Evolutionary conservation across 2,797 vertebrate species (phyloP), one percentile per base, ranked within the genome.

Genomic region (Pangasius mekongensis): DNA sequence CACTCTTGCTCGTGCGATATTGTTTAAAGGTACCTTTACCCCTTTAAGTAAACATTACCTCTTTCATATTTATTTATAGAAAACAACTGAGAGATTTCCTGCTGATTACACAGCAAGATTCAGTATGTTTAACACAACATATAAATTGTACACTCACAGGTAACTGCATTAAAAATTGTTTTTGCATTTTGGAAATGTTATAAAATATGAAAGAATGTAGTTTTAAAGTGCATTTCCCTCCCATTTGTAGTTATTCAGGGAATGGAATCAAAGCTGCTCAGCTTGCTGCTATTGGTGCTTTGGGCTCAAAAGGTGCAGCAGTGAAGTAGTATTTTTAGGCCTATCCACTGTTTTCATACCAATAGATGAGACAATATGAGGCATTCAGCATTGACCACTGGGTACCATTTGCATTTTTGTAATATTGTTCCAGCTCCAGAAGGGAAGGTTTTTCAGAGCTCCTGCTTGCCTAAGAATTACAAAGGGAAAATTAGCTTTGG

Each of bases 191-290:
- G 8, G 18, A 81, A 67, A 69, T 87, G 30, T 67, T 27, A 9
- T 69, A 27, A 47, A 83, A 86, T 24, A 83, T 16, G 10, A 54
- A 8, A 24, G 66, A 33, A 73, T 11, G 33, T 84, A 3, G 27
- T 64, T 58, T 86, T 87, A 85, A 39, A 47, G 16, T 60, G 8
- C 22, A 43, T 64, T 74, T 81, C 22, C 8, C 58, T 83, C 8
- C 47, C 22, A n/a, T 83, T 84, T 84, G n/a, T 95, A 99, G 99
- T 95, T 99, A 99, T 94, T 95, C 99, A 87, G 98, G 97, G 86
- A 97, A 98, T 91, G 99, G 99, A 90, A 95, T 99, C 91, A 99
- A 99, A 97, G 96, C 96, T 39, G 98, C 97, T 73, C 97, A 98
- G 71, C 95, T 99, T 74, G 96, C 97, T 84, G 96, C 95, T 0